Percentiles rank a stretch among this genome's conserved stretches.
Evolutionary conservation across 2,888 invertebrate species (phyloP).

Genomic region (Anthophora plumipes): DNA sequence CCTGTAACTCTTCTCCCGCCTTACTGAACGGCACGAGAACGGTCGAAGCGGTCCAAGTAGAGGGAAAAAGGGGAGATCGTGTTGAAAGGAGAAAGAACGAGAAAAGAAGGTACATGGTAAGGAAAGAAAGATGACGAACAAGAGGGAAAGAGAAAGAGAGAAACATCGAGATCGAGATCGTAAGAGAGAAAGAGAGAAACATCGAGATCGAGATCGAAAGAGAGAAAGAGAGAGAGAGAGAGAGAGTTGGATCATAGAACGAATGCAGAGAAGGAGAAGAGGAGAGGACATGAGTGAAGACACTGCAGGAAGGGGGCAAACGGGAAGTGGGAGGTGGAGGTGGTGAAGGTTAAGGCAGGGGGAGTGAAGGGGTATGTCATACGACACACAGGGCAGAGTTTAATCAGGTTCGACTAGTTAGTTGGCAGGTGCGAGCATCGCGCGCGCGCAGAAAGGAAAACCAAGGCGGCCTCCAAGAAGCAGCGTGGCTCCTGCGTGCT

Average conservation of each 20-base stretch:
- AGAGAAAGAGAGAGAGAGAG: neutral
- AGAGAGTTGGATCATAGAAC: conserved; percentile 28
- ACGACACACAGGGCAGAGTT: conserved; percentile 78
- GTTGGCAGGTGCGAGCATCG: conserved; percentile 82
- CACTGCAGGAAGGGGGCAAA: conserved; percentile 34
- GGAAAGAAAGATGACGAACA: neutral
- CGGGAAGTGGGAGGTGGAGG: conserved; percentile 56
- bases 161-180: too few relatives aligned
- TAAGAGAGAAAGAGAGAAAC: too few relatives aligned
- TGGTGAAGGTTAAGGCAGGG: conserved; percentile 47
- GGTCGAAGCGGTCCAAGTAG: conserved; percentile 51
- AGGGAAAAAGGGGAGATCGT: conserved; percentile 53
- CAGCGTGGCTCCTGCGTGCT: conserved; percentile 55
- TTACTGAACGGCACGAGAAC: conserved; percentile 38
- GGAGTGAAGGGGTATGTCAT: conserved; percentile 62
- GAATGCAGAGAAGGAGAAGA: conserved; percentile 17
- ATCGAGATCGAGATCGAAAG: too few relatives aligned
- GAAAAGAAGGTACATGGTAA: neutral
- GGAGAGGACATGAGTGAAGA: conserved; percentile 12
- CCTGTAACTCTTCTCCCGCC: conserved; percentile 59
- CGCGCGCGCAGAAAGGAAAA: conserved; percentile 58
- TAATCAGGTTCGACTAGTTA: conserved; percentile 84
- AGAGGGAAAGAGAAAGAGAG: neutral
- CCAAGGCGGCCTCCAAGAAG: conserved; percentile 71
- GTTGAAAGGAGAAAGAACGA: conserved; percentile 15